Percentiles rank a stretch among this genome's conserved stretches.
phyloP scores from a whole-genome alignment of 2,113 vertebrate species.

The Lamprotornis superbus region DNA sequence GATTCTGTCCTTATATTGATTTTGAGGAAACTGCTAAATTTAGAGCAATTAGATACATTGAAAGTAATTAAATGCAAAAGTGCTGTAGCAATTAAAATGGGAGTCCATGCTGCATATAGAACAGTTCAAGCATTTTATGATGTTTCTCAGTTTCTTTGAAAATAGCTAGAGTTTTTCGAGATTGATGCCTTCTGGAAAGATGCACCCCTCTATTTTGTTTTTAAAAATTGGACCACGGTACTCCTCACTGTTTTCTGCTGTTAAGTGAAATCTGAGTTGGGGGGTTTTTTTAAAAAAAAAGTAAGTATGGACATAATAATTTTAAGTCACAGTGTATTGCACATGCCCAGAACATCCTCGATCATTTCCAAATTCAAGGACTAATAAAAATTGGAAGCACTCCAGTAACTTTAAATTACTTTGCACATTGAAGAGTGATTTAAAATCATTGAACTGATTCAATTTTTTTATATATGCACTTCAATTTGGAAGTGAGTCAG shows the following conservation, averaged over 20 bases:
- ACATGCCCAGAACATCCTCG: conserved; percentile 73
- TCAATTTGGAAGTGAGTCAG: conserved; percentile 78
- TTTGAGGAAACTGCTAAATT: conserved; percentile 48
- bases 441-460: conserved; percentile 80
- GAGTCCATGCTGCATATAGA: conserved; percentile 1
- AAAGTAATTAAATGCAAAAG: conserved; percentile 55
- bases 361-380: conserved; percentile 80
- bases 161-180: background rate
- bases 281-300: background rate
- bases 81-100: conserved; percentile 37
- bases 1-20: conserved; percentile 57
- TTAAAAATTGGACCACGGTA: background rate
- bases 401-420: conserved; percentile 83
- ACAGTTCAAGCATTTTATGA: background rate
- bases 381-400: conserved; percentile 84
- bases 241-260: conserved; percentile 4
- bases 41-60: conserved; percentile 54
- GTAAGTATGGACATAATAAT: conserved; percentile 40
- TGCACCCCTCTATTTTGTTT: background rate
- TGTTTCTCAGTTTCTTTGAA: background rate
- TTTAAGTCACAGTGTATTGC: conserved; percentile 72
- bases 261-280: conserved; percentile 6
- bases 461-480: conserved; percentile 75
- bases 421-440: conserved; percentile 79
- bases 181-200: background rate